Evolutionary conservation across 2,888 invertebrate species (phyloP).

Genomic region (Andrena praecox): DNA sequence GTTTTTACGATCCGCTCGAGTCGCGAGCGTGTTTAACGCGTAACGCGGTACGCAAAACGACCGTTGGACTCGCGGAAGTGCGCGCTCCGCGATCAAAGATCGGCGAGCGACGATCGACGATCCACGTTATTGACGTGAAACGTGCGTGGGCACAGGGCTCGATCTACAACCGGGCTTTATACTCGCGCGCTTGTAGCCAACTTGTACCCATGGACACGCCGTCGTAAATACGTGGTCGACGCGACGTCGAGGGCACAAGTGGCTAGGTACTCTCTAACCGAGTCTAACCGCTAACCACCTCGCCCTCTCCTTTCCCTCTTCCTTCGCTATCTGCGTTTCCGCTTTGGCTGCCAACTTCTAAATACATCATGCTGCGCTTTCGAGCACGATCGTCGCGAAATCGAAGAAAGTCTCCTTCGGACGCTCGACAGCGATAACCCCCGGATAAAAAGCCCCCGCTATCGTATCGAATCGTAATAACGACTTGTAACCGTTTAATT

Average conservation of each 20-base stretch:
- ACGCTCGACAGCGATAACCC: constrained; percentile 7
- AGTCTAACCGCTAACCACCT: constrained; percentile 1
- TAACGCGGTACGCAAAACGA: constrained; percentile 39
- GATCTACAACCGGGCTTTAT: constrained; percentile 27
- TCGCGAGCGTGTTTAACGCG: constrained; percentile 24
- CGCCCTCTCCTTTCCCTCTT: background rate
- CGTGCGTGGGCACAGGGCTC: too few relatives aligned
- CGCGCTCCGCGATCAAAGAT: constrained; percentile 16
- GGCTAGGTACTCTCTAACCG: constrained; percentile 31
- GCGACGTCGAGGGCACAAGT: constrained; percentile 61
- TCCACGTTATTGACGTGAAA: too few relatives aligned
- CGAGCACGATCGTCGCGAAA: background rate
- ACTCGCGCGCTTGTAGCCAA: constrained; percentile 41
- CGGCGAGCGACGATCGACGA: constrained; percentile 35
- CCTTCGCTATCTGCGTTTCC: background rate
- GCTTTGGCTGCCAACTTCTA: background rate
- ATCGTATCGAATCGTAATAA: constrained; percentile 32
- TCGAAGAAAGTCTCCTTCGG: background rate
- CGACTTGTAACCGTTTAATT: constrained; percentile 38
- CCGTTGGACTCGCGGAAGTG: constrained; percentile 37
- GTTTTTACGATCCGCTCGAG: constrained; percentile 14
- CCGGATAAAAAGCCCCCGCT: background rate
- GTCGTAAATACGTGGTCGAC: constrained; percentile 68
- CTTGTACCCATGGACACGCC: constrained; percentile 60
- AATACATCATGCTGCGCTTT: background rate